A percentile compares a stretch with the other conserved stretches of the same genome.
phyloP scores from a whole-genome alignment of 2,797 vertebrate genomes.

The Phalloptychus januarius region DNA sequence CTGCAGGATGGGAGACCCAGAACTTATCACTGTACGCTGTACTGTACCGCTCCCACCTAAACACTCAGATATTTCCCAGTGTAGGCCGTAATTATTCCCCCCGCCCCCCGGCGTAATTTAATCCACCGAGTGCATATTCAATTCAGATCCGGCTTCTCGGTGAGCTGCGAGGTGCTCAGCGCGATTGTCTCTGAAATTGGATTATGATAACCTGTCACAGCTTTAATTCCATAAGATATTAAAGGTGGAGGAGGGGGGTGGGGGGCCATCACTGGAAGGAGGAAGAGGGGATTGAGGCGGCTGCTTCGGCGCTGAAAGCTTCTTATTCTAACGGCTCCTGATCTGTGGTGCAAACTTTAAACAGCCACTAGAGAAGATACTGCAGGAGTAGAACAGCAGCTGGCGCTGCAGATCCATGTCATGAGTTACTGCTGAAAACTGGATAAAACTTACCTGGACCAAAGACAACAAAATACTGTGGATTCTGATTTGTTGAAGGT shows the following conservation, averaged over 20 bases:
- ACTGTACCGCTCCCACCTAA: constrained; percentile 72
- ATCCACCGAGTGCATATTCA: constrained; percentile 79
- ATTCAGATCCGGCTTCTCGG: constrained; percentile 74
- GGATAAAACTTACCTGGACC: not conserved
- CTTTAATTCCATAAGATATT: constrained; percentile 85
- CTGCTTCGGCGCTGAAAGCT: constrained; percentile 52
- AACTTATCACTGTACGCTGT: constrained; percentile 68
- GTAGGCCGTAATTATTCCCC: constrained; percentile 82
- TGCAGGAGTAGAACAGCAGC: not conserved
- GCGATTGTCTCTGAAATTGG: constrained; percentile 85
- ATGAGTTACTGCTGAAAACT: no score
- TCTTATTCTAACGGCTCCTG: constrained; percentile 55
- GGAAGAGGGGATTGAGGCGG: constrained; percentile 10
- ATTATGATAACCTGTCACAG: constrained; percentile 86
- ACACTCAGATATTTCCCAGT: constrained; percentile 75
- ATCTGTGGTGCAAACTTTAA: constrained; percentile 76
- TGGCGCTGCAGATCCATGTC: no score
- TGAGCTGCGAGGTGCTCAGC: constrained; percentile 71
- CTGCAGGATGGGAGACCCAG: constrained; percentile 73
- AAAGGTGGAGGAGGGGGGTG: constrained; percentile 58
- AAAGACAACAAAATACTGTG: no score
- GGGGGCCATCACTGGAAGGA: constrained; percentile 26
- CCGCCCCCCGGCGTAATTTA: constrained; percentile 78
- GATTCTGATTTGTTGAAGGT: not conserved
- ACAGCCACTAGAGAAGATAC: constrained; percentile 60